These are phyloP conservation scores for Rhabdomys pumilio DNA, from an alignment of 2,797 vertebrate species.

Conservation along the genomic window DNA sequence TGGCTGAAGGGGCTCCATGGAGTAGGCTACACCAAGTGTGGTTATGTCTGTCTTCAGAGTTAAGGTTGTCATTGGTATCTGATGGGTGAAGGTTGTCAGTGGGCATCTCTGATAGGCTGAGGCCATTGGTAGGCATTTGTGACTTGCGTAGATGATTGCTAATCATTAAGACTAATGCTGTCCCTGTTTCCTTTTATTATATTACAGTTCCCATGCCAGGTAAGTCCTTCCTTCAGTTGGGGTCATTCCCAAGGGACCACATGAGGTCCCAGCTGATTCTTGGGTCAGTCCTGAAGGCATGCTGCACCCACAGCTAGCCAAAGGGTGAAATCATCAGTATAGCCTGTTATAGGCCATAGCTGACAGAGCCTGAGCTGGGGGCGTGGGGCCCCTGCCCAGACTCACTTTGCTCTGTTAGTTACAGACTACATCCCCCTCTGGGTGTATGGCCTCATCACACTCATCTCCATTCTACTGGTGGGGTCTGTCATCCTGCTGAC, in stretches of 20 bases:
- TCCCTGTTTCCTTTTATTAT: slow-evolving; percentile 30
- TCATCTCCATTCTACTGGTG: slow-evolving; percentile 87
- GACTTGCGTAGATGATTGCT: not conserved
- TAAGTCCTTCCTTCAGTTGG: slow-evolving; percentile 18
- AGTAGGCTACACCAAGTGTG: not conserved
- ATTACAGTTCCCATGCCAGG: not conserved
- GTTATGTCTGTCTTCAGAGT: not conserved
- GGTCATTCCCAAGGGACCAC: not conserved
- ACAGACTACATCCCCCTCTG: slow-evolving; percentile 86
- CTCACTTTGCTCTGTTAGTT: slow-evolving; percentile 28
- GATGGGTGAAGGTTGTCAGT: not conserved
- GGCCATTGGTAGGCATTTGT: not conserved
- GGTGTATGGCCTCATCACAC: slow-evolving; percentile 86
- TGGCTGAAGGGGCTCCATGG: not conserved
- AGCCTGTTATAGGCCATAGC: not conserved
- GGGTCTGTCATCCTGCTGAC: slow-evolving; percentile 85
- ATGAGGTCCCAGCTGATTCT: not conserved
- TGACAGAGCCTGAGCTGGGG: not conserved
- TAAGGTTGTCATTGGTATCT: not conserved
- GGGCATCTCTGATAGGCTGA: not conserved
- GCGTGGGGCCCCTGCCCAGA: not conserved
- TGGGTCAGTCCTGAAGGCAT: not conserved
- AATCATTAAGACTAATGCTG: not conserved
- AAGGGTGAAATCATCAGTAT: not conserved
- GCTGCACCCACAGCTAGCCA: not conserved